Evolutionary conservation across 2,113 vertebrate species (phyloP).

Genomic region (Anser brachyrhynchus): DNA sequence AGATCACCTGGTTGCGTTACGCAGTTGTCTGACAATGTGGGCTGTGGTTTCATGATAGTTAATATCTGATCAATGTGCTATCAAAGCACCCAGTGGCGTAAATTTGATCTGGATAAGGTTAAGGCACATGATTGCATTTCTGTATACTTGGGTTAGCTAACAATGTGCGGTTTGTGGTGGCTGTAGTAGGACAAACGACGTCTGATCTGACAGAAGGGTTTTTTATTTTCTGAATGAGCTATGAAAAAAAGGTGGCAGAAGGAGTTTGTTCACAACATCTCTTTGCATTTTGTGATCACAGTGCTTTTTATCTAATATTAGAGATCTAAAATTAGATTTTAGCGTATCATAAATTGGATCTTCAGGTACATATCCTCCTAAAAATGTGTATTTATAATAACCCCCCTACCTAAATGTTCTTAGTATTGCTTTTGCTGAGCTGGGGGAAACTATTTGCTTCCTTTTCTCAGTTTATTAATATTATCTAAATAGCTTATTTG

Average conservation of each 20-base stretch:
- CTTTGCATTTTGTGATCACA: background rate
- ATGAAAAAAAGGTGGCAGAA: background rate
- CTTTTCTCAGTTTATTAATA: background rate
- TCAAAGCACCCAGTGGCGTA: background rate
- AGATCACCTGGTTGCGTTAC: slow-evolving; percentile 15
- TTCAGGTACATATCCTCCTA: background rate
- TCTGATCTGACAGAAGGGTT: background rate
- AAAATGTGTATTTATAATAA: background rate
- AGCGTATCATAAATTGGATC: background rate
- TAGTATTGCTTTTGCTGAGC: background rate
- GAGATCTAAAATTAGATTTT: background rate
- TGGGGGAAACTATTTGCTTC: background rate
- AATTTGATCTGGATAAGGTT: slow-evolving; percentile 28
- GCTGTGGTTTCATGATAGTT: background rate
- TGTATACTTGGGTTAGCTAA: background rate
- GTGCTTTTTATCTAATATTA: background rate
- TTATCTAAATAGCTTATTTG: background rate
- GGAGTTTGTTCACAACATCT: background rate
- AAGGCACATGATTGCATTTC: background rate
- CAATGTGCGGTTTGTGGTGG: background rate
- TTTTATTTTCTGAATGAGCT: background rate
- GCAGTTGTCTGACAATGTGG: slow-evolving; percentile 47
- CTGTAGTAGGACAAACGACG: background rate
- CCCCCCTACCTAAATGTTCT: background rate
- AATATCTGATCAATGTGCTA: background rate